Evolutionary conservation across 2,888 invertebrate genomes (phyloP).

Genomic region (Platerodrilus igneus): DNA sequence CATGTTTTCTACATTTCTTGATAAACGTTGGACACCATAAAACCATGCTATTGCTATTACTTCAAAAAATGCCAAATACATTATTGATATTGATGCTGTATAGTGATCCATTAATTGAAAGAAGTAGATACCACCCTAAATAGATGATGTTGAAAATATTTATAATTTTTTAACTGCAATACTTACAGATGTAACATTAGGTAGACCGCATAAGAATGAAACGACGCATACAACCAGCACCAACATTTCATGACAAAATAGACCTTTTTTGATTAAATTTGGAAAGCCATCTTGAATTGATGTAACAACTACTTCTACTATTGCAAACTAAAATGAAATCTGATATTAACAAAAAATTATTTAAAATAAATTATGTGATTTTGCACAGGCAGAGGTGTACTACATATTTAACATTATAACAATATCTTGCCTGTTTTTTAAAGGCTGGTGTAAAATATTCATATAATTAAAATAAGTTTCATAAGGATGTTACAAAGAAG

Average conservation of each 20-base stretch:
- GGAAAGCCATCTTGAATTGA: slow-evolving; percentile 92
- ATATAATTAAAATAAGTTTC: too few relatives aligned
- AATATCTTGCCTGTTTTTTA: too few relatives aligned
- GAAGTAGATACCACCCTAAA: slow-evolving; percentile 83
- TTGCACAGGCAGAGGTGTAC: too few relatives aligned
- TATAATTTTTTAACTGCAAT: background rate
- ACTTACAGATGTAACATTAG: slow-evolving; percentile 76
- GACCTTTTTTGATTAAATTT: slow-evolving; percentile 73
- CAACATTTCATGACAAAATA: slow-evolving; percentile 81
- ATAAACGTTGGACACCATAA: slow-evolving; percentile 77
- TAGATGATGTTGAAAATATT: slow-evolving; percentile 17
- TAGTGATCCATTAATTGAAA: slow-evolving; percentile 92
- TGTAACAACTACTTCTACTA: slow-evolving; percentile 90
- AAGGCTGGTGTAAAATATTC: too few relatives aligned
- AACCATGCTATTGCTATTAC: slow-evolving; percentile 89
- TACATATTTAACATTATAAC: too few relatives aligned
- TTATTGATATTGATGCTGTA: slow-evolving; percentile 86
- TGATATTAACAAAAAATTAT: slow-evolving; percentile 3
- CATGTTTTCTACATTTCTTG: slow-evolving; percentile 85
- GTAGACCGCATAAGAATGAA: slow-evolving; percentile 80
- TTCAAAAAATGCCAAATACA: slow-evolving; percentile 91
- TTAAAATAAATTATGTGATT: slow-evolving; percentile 9
- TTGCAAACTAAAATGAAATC: slow-evolving; percentile 71
- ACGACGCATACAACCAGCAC: slow-evolving; percentile 79
- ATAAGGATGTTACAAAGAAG: too few relatives aligned